Base-by-base conservation (phyloP, 2,888 invertebrate genomes). In the Leptothorax acervorum region DNA sequence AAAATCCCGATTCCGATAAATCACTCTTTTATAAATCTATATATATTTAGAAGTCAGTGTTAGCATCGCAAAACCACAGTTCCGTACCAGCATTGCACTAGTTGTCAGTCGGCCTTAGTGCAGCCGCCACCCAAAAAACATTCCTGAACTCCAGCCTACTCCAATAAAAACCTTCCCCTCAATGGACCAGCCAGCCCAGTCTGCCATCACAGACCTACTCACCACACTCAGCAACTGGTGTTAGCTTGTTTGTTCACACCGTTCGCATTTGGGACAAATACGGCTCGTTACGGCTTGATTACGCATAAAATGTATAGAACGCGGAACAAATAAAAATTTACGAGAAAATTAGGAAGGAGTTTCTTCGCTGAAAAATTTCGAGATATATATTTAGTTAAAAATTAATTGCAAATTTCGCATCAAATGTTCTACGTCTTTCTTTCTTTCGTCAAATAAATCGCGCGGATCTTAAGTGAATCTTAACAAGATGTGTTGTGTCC, bases 191-290 rank as follows among this genome's bases (percentile, higher is more conserved):
- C 79, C 71, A 89, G 88, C 88, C 86, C 39, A 23, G 42, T 78
- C 55, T 78, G 55, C 78, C 57, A 60, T 90, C 87, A 86, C 90
- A 88, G 88, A 91, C 91, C 90, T 86, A 91, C 86, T 83, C 83
- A 90, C 88, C 88, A 90, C 88, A 91, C 89, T 90, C 90, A 94
- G 94, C 94, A 94, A 94, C 93, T 94, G 94, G 92, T 94, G 94
- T 94, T 93, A 93, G 94, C 94, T 94, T 94, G 93, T 94, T 93
- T 93, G 92, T 94, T 93, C 90, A 92, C 91, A 93, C 92, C 92
- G 91, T 92, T 92, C 91, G 93, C 93, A 92, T 93, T 92, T 92
- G 93, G 91, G 91, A 92, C 89, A 94, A 94, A 94, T 94, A 93
- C 93, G 91, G 93, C 93, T 94, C 91, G 84, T 66, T 82, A 85